Conservation (phyloP, 2,797 vertebrate genomes). For the Danio choprae region DNA sequence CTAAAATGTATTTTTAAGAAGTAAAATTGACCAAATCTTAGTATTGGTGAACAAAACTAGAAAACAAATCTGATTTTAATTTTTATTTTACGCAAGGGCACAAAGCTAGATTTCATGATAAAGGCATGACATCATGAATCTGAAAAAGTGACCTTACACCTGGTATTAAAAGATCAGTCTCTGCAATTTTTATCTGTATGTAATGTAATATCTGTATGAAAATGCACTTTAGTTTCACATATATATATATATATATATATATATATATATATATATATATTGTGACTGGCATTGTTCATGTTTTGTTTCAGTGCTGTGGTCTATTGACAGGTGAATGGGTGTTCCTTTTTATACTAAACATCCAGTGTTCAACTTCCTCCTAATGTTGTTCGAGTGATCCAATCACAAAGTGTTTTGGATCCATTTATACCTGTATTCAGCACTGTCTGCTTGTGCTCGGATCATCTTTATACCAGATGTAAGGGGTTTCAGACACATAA, state of each 20-base stretch:
- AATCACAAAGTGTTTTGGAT: not conserved
- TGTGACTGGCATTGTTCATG: no score
- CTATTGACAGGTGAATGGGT: not conserved
- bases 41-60: not conserved
- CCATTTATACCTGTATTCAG: not conserved
- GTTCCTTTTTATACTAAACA: not conserved
- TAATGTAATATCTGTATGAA: not conserved
- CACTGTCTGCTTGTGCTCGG: not conserved
- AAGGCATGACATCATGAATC: slow-evolving; percentile 1
- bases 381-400: not conserved
- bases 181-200: no score
- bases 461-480: slow-evolving; percentile 24
- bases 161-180: slow-evolving; percentile 5
- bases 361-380: not conserved
- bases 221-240: not conserved
- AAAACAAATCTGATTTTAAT: not conserved
- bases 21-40: not conserved
- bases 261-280: no score
- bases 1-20: not conserved
- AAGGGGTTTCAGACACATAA: not conserved
- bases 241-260: no score
- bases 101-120: slow-evolving; percentile 18
- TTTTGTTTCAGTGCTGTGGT: not conserved
- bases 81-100: not conserved
- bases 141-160: not conserved